Base-by-base conservation (phyloP, 1,140 invertebrate species). In the Chironomus striatipennis region DNA sequence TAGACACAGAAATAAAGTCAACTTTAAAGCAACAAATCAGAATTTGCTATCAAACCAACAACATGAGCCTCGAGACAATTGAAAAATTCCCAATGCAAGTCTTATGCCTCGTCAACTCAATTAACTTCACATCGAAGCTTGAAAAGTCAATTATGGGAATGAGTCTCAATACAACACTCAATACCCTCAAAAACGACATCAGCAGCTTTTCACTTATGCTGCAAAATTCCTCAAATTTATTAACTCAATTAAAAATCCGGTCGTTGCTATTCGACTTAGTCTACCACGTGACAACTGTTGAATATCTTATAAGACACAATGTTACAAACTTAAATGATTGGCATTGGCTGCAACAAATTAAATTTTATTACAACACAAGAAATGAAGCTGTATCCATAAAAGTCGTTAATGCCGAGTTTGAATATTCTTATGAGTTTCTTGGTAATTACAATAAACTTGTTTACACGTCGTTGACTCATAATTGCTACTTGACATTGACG, bases 351-450 rank as follows among this genome's bases (percentile, higher is more conserved):
- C 94, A 95, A 82, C 96, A 98, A 83, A 84, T 99, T n/a, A 88
- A 96, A 89, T 96, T 81, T 77, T 83, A 81, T 77, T 74, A 81
- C 73, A 78, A 76, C 9, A 10, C 65, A 20, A 15, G 65, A 9
- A 43, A 85, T n/a, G 79, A 82, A 76, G 80, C 85, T 78, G 84
- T 91, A 3, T 81, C 87, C 15, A 84, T 91, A 15, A 87, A 86
- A 81, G 93, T 90, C 90, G 97, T 93, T 3, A 91, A 95, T 81
- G 93, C 96, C 3, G 88, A 95, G 84, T 97, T 99, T 85, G 86
- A 91, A 43, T 99, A 99, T 81, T 93, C 95, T 7, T 99, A 96
- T 83, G 98, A 99, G 83, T 99, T 99, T 83, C 93, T 99, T 79
- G 97, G 97, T 18, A 93, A 95, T 83, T 89, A 90, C 64, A 89